Evolutionary conservation across 2,797 vertebrate species (phyloP).

Genomic region (Platyrinchus mystaceus): DNA sequence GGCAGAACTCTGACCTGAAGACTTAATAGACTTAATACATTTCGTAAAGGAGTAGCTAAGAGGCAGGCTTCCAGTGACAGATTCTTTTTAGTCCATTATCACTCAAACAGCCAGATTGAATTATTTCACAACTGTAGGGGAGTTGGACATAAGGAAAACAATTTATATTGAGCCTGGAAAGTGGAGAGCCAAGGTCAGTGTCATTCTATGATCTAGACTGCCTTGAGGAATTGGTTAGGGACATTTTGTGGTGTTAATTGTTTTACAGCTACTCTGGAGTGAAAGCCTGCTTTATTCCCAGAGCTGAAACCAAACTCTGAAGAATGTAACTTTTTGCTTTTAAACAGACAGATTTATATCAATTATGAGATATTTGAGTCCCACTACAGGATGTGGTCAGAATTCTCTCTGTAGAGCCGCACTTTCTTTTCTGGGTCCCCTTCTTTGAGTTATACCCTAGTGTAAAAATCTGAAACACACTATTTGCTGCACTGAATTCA

Average conservation of each 20-base stretch:
- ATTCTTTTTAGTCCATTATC: not conserved
- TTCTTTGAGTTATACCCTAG: not conserved
- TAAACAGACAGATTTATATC: not conserved
- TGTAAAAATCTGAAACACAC: not conserved
- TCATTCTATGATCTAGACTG: not conserved
- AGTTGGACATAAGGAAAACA: not conserved
- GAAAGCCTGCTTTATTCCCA: not conserved
- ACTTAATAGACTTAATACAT: not conserved
- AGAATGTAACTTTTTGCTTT: not conserved
- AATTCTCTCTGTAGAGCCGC: not conserved
- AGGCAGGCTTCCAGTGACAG: not conserved
- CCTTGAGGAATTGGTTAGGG: not conserved
- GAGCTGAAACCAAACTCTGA: not conserved
- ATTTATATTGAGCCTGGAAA: not conserved
- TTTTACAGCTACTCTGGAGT: not conserved
- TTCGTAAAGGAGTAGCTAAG: not conserved
- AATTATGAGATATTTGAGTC: not conserved
- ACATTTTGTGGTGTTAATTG: not conserved
- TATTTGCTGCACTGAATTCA: not conserved
- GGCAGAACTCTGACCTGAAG: not conserved
- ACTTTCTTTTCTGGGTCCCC: not conserved
- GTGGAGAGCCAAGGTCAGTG: not conserved
- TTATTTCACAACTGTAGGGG: not conserved
- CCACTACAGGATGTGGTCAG: fast-evolving
- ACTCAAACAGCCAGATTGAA: not conserved